Evolutionary conservation across 2,797 vertebrate species (phyloP), one percentile per base, ranked within the genome.

Genomic region (Lutjanus argentimaculatus): DNA sequence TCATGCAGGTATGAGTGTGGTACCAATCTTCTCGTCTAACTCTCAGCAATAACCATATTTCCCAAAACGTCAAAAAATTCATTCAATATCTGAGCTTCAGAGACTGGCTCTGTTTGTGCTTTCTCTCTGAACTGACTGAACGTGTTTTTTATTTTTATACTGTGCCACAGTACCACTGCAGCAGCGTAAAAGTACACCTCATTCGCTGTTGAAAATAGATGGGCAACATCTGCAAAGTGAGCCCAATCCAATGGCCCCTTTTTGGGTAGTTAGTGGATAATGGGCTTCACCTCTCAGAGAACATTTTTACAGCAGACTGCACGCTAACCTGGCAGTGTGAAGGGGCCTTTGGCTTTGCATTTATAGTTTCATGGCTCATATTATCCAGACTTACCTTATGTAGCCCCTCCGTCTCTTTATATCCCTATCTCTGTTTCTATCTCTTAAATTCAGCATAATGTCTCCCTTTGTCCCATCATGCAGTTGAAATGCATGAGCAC

Each of bases 191-290:
- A 85, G 84, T 85, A 82, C 74, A 73, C 57, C 74, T 82, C 69
- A 61, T 84, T 86, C 49, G 3, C 75, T 68, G 83, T 77, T 72
- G 49, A 90, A 92, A 91, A 92, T 85, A 87, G 85, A 90, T 71
- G 30, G 42, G 71, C 67, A 87, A 75, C 88, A 88, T 87, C 82
- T 88, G 88, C 75, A 85, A 91, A 89, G 84, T 79, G 84, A 84
- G 87, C 71, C 75, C 59, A 62, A 74, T 79, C 64, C 59, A 63
- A 69, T 88, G 82, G 79, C 80, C 92, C 83, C 90, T 80, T 84
- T 91, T 89, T 84, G 75, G 80, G 76, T 90, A 81, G 87, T 91
- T 87, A 79, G 84, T 83, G 66, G 87, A 88, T 94, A 92, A 93
- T 94, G 88, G 91, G 79, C 65, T 89, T 87, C 85, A 87, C 84